Evolutionary conservation across 2,888 invertebrate genomes (phyloP).

Genomic region (Microplitis deprimator): DNA sequence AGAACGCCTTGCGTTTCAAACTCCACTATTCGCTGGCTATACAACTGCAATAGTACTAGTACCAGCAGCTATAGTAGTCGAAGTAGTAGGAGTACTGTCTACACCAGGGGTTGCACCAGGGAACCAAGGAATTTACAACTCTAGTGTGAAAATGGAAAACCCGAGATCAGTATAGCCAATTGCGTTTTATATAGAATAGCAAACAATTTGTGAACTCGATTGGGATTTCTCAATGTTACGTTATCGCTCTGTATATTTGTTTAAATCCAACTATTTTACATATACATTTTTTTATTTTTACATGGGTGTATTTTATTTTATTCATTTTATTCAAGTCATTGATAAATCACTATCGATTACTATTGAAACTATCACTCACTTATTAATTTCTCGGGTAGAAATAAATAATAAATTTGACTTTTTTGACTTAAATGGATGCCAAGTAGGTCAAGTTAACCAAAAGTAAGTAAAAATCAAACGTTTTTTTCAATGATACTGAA

Average conservation of each 20-base stretch:
- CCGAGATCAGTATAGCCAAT: constrained; percentile 25
- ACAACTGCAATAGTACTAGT: neutral
- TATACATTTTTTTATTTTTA: neutral
- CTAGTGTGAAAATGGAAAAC: neutral
- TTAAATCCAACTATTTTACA: neutral
- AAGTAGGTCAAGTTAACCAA: too few species aligned
- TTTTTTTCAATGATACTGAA: too few species aligned
- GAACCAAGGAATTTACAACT: neutral
- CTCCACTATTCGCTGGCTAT: neutral
- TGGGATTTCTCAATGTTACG: constrained; percentile 19
- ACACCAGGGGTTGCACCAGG: constrained; percentile 6
- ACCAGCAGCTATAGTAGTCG: too few species aligned
- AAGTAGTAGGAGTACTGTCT: neutral
- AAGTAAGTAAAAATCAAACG: too few species aligned
- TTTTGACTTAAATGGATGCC: too few species aligned
- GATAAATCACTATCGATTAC: too few species aligned
- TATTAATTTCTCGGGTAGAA: too few species aligned
- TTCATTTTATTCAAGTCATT: too few species aligned
- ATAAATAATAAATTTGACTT: too few species aligned
- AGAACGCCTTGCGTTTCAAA: constrained; percentile 32
- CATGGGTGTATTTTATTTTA: too few species aligned
- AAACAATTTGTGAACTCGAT: constrained; percentile 32
- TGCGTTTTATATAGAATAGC: constrained; percentile 31
- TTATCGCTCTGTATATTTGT: neutral
- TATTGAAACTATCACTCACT: too few species aligned